Evolutionary conservation across 2,113 vertebrate genomes (phyloP), one percentile per base, ranked within the genome.

Genomic region (Odobenus rosmarus): DNA sequence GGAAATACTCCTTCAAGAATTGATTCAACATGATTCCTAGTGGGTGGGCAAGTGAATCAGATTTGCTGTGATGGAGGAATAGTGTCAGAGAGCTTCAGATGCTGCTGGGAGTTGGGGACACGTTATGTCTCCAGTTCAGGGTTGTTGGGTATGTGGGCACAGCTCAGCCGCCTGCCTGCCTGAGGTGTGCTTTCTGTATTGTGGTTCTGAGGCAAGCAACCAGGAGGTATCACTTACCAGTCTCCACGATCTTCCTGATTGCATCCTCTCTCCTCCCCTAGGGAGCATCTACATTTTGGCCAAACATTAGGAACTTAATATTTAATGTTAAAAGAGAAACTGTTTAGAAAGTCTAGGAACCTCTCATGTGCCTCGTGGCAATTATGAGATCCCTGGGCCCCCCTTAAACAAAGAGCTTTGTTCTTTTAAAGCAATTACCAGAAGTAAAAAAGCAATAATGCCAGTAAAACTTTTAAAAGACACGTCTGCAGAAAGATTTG

Each of bases 331-430:
- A 99, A 98, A 98, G 97, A 99, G 98, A 99, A 98, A 98, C 98
- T 98, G 98, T 98, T 99, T 98, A 98, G 98, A 98, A 98, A 98
- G 98, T 98, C 98, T 99, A 99, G 98, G 98, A 99, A 98, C 97
- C 93, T 96, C 97, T 97, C 97, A 97, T 98, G 97, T 98, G 98
- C 97, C 98, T 98, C 88, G 96, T 97, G 98, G 99, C 98, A 99
- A 99, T 99, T 99, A 99, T 39, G 91, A 98, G 98, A 94, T 99
- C 99, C 98, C 99, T 98, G 97, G 98, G 98, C 99, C 98, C 98
- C 97, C 97, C 97, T 99, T 99, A 99, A 99, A 99, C 99, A 99
- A 98, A 99, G 99, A 99, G 98, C 99, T 99, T 98, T 99, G 98
- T 98, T 99, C 99, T 99, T 98, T 98, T 98, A 98, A 98, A 99